Evolutionary conservation across 2,888 invertebrate species (phyloP).

Genomic region (Leptinotarsa haldemani): DNA sequence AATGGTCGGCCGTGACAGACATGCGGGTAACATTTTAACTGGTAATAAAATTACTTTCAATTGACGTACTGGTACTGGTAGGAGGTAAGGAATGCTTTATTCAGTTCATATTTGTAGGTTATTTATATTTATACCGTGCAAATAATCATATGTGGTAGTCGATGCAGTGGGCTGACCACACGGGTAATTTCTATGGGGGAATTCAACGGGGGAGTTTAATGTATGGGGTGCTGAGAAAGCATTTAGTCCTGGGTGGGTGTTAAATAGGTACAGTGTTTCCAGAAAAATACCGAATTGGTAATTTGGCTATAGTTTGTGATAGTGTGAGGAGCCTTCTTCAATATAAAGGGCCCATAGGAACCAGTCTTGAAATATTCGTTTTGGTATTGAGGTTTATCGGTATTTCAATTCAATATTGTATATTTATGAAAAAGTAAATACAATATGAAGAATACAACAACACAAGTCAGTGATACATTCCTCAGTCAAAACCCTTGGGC

Average conservation of each 20-base stretch:
- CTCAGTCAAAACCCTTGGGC: no score
- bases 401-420: no score
- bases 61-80: slow-evolving; percentile 19
- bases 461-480: no score
- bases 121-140: neutral
- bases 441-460: no score
- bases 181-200: neutral
- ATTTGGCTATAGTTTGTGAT: no score
- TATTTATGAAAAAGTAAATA: no score
- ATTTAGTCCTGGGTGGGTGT: neutral
- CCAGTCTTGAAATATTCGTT: no score
- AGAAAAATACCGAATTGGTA: no score
- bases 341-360: no score
- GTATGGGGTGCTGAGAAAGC: neutral
- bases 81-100: slow-evolving; percentile 9
- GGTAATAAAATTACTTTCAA: slow-evolving; percentile 28
- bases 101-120: slow-evolving; percentile 13
- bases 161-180: slow-evolving; percentile 1
- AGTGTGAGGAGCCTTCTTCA: no score
- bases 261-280: neutral
- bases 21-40: slow-evolving; percentile 39
- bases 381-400: no score
- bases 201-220: neutral
- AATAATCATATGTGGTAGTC: neutral
- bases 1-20: slow-evolving; percentile 30